phyloP scores from a whole-genome alignment of 2,113 vertebrate species.

The Ursus arctos region DNA sequence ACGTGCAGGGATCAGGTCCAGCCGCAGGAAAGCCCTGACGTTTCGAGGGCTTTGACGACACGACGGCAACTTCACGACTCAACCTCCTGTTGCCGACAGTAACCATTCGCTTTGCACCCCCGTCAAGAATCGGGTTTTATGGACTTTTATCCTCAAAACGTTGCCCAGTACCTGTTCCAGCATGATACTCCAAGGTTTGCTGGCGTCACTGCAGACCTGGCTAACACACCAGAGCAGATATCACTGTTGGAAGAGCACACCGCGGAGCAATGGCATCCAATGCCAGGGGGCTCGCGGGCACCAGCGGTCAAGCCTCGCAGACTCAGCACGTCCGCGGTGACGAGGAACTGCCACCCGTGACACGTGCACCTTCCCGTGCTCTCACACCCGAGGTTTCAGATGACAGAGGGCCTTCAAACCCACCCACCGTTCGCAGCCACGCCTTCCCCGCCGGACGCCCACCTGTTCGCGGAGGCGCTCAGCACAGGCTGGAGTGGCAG shows the following conservation, averaged over 20 bases:
- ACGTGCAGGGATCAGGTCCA: background rate
- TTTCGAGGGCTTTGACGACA: background rate
- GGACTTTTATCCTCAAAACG: background rate
- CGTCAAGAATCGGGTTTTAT: background rate
- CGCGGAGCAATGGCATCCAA: too few species aligned
- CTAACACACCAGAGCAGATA: fast-evolving
- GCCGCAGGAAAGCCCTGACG: fast-evolving
- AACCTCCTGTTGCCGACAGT: background rate
- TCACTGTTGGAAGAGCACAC: background rate
- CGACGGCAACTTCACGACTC: background rate
- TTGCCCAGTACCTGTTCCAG: background rate
- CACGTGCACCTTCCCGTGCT: fast-evolving
- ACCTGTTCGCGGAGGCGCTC: too few species aligned
- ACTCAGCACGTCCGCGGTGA: fast-evolving
- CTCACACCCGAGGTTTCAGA: background rate
- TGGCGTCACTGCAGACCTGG: background rate
- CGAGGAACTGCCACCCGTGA: background rate
- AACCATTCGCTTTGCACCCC: background rate
- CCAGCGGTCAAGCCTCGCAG: too few species aligned
- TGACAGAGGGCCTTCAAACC: background rate
- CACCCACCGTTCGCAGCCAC: background rate
- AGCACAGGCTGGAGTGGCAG: too few species aligned
- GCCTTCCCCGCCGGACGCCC: background rate
- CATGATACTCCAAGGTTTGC: background rate
- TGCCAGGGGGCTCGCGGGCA: fast-evolving